Conservation (phyloP, 2,888 invertebrate species). For the Drosophila maculinotata region DNA sequence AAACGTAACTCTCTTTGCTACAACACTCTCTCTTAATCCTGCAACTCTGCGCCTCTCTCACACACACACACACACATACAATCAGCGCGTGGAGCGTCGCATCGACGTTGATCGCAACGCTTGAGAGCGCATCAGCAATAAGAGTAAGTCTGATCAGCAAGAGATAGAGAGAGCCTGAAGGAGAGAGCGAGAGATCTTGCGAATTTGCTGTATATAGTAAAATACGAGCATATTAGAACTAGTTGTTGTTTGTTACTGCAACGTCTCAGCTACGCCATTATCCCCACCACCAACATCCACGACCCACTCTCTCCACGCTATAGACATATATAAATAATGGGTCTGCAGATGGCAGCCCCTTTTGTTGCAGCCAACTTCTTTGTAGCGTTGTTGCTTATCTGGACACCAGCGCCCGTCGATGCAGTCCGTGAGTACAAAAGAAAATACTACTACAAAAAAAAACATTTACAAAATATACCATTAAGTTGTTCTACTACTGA, state of each 20-base stretch:
- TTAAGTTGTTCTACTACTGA: conserved; percentile 1
- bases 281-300: conserved; percentile 11
- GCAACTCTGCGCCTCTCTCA: conserved; percentile 7
- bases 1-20: conserved; percentile 22
- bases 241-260: conserved; percentile 38
- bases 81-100: conserved; percentile 36
- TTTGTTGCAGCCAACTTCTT: conserved; percentile 83
- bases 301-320: conserved; percentile 18
- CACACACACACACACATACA: conserved; percentile 20
- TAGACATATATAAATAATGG: conserved; percentile 81
- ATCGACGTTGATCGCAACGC: conserved; percentile 16
- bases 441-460: conserved; percentile 5
- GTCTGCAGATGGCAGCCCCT: conserved; percentile 85
- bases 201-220: too few species aligned
- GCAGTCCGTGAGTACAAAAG: conserved; percentile 84
- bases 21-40: background rate
- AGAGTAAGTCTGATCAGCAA: conserved; percentile 81
- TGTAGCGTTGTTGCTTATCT: conserved; percentile 81
- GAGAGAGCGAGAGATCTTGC: conserved; percentile 1
- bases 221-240: conserved; percentile 12
- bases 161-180: background rate
- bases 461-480: background rate
- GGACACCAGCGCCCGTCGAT: conserved; percentile 83
- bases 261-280: conserved; percentile 10
- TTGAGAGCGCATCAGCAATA: conserved; percentile 49